phyloP scores from a whole-genome alignment of 2,113 vertebrate genomes.

The Muscicapa adusta region DNA sequence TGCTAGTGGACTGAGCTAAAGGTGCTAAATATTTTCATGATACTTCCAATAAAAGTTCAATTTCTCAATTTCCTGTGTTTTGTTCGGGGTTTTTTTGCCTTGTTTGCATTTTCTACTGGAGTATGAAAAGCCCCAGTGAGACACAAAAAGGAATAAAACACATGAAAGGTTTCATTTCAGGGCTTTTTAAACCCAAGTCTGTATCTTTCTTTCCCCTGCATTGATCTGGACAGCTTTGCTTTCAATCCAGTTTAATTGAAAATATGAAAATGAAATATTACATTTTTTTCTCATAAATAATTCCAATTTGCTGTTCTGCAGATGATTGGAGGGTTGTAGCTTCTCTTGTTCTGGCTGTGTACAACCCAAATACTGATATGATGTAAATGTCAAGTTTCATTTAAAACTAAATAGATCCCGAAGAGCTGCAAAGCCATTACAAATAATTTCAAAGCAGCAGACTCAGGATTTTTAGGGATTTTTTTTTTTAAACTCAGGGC shows the following conservation, averaged over 20 bases:
- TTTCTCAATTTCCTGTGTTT: background rate
- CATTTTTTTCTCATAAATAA: slow-evolving; percentile 20
- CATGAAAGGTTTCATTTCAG: background rate
- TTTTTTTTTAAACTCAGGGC: background rate
- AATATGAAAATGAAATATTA: slow-evolving; percentile 11
- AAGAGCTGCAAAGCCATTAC: background rate
- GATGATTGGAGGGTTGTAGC: background rate
- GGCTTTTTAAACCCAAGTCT: background rate
- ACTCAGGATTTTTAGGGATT: background rate
- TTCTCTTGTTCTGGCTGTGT: background rate
- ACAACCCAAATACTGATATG: background rate
- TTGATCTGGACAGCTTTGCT: background rate
- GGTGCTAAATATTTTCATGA: background rate
- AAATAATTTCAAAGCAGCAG: background rate
- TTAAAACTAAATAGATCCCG: background rate
- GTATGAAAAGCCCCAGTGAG: background rate
- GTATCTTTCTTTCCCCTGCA: background rate
- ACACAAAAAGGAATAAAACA: background rate
- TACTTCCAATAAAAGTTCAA: background rate
- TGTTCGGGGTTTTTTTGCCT: background rate
- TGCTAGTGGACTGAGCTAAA: background rate
- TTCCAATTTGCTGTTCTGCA: background rate
- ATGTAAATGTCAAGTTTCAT: slow-evolving; percentile 19
- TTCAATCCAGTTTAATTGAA: background rate
- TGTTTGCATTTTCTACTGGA: background rate